phyloP scores from a whole-genome alignment of 2,888 invertebrate genomes.

The Apotomis capreana region DNA sequence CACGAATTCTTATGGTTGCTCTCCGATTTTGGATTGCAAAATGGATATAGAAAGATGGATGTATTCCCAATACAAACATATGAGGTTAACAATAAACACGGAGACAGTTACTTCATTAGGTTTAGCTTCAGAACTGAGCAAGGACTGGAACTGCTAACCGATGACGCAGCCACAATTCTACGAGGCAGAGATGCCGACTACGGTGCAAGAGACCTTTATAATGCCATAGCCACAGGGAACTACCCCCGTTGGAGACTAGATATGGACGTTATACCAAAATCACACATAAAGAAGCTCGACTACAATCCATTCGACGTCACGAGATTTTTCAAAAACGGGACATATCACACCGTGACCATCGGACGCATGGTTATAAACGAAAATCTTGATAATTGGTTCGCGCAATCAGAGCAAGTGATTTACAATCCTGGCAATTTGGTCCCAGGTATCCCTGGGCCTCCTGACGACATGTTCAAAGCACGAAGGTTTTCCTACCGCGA shows the following conservation, averaged over 20 bases:
- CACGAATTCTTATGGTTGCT: constrained; percentile 5
- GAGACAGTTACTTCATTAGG: constrained; percentile 88
- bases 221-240: constrained; percentile 87
- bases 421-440: constrained; percentile 67
- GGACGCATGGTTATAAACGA: constrained; percentile 91
- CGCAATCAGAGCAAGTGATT: constrained; percentile 58
- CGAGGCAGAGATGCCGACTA: constrained; percentile 90
- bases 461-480: no score
- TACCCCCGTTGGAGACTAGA: constrained; percentile 88
- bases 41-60: constrained; percentile 93
- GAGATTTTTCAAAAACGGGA: constrained; percentile 91
- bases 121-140: constrained; percentile 94
- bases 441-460: constrained; percentile 55
- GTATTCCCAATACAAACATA: constrained; percentile 94
- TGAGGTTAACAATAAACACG: constrained; percentile 88
- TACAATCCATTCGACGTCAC: constrained; percentile 95
- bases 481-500: no score
- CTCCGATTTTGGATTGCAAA: constrained; percentile 14
- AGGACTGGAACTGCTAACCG: constrained; percentile 88
- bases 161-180: constrained; percentile 84
- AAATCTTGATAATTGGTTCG: constrained; percentile 63
- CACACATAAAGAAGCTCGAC: constrained; percentile 87
- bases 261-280: constrained; percentile 91
- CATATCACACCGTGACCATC: constrained; percentile 90
- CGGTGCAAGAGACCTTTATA: constrained; percentile 89